Conservation (phyloP, 2,797 vertebrate genomes). For the Anguilla marmorata region DNA sequence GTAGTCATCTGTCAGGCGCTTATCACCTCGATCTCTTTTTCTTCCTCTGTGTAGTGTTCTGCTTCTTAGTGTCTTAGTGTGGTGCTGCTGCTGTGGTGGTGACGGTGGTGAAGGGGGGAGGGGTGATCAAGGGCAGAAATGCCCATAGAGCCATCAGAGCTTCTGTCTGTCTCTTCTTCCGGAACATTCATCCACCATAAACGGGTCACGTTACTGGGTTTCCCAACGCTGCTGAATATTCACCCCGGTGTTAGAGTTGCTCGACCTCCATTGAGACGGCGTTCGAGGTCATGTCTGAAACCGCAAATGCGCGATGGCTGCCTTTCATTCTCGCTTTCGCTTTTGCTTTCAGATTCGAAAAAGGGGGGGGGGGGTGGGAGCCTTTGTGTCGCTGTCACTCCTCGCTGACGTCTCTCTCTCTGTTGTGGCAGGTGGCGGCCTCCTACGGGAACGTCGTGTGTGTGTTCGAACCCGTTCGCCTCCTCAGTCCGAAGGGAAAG, state of each 20-base stretch:
- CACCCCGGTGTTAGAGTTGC: neutral
- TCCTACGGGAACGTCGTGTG: conserved; percentile 91
- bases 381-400: neutral
- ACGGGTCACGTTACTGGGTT: neutral
- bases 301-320: neutral
- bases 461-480: conserved; percentile 87
- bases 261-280: neutral
- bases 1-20: neutral
- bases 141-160: neutral
- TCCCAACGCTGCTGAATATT: neutral
- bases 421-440: conserved; percentile 85
- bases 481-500: conserved; percentile 74
- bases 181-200: neutral
- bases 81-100: neutral
- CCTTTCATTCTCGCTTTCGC: neutral
- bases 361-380: too few species aligned
- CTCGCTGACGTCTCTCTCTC: neutral
- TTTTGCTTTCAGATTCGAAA: neutral
- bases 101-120: too few species aligned
- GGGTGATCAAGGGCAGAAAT: neutral
- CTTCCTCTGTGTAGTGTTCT: neutral
- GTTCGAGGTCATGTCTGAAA: neutral
- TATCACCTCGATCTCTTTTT: neutral
- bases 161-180: neutral
- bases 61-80: neutral